phyloP scores from a whole-genome alignment of 2,113 vertebrate species.

The Pygoscelis antarcticus region DNA sequence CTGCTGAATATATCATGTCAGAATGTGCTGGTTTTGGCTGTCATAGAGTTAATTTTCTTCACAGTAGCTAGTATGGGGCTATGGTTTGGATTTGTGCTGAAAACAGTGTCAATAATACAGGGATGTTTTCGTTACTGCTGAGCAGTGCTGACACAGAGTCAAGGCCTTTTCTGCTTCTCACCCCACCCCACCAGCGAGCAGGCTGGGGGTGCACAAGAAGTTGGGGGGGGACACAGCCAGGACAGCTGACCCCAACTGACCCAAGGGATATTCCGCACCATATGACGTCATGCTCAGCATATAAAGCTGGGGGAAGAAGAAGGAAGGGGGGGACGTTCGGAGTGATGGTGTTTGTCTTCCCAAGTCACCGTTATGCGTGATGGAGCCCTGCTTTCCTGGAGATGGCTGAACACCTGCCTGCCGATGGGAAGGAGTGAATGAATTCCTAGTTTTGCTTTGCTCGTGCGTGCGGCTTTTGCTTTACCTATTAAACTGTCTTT shows the following conservation, averaged over 20 bases:
- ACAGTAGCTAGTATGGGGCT: background rate
- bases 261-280: background rate
- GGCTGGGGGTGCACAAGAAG: background rate
- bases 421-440: rapidly evolving
- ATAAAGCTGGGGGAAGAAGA: background rate
- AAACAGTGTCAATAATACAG: background rate
- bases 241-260: background rate
- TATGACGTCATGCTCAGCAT: background rate
- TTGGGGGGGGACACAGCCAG: too few relatives aligned
- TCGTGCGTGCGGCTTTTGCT: background rate
- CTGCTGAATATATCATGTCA: background rate
- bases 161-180: background rate
- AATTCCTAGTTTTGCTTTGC: background rate
- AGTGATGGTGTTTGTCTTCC: background rate
- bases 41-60: background rate
- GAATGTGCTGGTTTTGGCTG: background rate
- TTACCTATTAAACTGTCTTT: background rate
- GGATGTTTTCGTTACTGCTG: background rate
- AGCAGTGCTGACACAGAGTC: background rate
- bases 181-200: background rate
- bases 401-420: too few relatives aligned
- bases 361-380: rapidly evolving
- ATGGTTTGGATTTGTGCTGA: background rate
- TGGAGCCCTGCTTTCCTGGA: background rate
- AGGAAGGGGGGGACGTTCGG: background rate